phyloP scores from a whole-genome alignment of 1,140 invertebrate genomes.

The Drosophila gunungcola region DNA sequence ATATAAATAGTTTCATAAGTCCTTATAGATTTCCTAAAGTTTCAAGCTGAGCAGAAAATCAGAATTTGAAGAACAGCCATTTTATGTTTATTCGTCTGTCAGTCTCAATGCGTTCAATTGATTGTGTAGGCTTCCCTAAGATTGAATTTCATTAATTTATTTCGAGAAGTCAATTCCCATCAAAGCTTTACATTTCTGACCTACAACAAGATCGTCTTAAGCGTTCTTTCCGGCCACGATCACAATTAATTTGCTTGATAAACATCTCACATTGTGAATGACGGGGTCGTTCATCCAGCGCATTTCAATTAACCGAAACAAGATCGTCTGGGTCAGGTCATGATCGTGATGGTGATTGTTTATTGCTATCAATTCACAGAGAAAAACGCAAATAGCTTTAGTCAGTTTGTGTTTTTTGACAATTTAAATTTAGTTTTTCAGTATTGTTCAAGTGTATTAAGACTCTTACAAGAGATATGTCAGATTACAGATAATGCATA shows the following conservation, averaged over 20 bases:
- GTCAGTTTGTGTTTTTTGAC: background rate
- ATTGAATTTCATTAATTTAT: background rate
- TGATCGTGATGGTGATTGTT: conserved; percentile 32
- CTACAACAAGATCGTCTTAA: conserved; percentile 20
- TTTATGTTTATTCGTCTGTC: background rate
- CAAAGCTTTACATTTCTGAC: conserved; percentile 17
- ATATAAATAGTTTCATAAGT: background rate
- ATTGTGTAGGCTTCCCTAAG: background rate
- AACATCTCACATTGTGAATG: conserved; percentile 5
- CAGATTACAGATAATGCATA: too few species aligned
- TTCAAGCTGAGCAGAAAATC: background rate
- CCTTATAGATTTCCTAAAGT: background rate
- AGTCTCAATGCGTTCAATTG: background rate
- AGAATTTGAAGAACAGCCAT: too few species aligned
- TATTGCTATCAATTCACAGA: background rate
- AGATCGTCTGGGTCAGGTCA: conserved; percentile 36
- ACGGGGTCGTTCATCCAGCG: conserved; percentile 15
- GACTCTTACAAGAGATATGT: too few species aligned
- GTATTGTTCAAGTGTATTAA: too few species aligned
- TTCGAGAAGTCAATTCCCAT: conserved; percentile 9
- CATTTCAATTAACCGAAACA: conserved; percentile 51
- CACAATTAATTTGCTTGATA: conserved; percentile 31
- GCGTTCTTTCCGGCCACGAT: conserved; percentile 8
- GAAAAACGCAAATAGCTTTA: background rate
- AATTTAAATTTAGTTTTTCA: too few species aligned